A percentile compares a stretch with the other conserved stretches of the same genome.
These are phyloP conservation scores for Pseudotriccus pelzelni DNA, from an alignment of 2,797 vertebrate species.

Conservation along the genomic window DNA sequence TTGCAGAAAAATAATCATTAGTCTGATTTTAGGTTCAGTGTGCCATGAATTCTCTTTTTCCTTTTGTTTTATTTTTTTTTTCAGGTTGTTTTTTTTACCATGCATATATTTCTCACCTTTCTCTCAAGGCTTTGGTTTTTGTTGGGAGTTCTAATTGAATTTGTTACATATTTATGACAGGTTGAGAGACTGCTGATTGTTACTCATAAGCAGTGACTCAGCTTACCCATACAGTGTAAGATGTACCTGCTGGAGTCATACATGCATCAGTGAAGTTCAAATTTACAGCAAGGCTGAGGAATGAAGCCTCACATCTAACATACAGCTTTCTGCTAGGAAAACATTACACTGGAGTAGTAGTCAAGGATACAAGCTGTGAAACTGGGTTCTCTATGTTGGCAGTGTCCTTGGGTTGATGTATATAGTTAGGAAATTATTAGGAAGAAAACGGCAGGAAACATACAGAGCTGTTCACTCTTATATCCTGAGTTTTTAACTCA, in stretches of 20 bases:
- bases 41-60: background rate
- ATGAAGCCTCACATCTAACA: background rate
- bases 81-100: background rate
- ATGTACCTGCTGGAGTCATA: background rate
- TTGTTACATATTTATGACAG: background rate
- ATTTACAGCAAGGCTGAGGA: background rate
- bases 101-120: background rate
- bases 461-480: background rate
- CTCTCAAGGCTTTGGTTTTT: background rate
- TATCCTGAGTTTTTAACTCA: background rate
- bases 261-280: background rate
- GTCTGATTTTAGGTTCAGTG: slow-evolving; percentile 33
- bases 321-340: background rate
- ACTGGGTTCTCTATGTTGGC: background rate
- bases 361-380: background rate
- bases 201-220: slow-evolving; percentile 28
- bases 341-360: background rate
- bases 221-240: background rate
- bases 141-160: background rate
- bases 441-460: background rate
- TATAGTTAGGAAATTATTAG: background rate
- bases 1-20: slow-evolving; percentile 32
- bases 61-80: background rate
- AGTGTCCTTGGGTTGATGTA: background rate
- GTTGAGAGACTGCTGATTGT: background rate